These are phyloP conservation scores for Atherix ibis DNA, from an alignment of 2,888 invertebrate species.

Conservation along the genomic window DNA sequence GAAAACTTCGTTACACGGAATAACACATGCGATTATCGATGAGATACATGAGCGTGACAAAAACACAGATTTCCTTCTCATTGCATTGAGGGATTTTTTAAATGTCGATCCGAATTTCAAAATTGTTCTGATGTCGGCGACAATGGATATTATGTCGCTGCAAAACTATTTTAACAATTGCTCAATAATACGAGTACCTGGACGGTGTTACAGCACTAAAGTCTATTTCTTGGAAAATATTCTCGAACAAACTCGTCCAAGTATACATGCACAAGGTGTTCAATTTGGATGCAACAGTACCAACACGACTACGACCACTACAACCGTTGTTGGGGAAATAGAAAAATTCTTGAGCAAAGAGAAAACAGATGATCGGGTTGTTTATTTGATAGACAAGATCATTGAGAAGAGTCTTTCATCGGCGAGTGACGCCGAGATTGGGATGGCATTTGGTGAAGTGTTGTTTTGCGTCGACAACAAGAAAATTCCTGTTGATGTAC, in stretches of 20 bases:
- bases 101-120: constrained; percentile 50
- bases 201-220: constrained; percentile 57
- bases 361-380: no score
- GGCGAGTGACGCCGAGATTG: constrained; percentile 27
- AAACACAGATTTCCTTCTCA: constrained; percentile 81
- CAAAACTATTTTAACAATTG: constrained; percentile 69
- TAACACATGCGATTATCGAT: constrained; percentile 77
- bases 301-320: neutral
- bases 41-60: constrained; percentile 93
- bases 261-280: no score
- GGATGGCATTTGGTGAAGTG: constrained; percentile 57
- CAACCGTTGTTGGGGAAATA: neutral
- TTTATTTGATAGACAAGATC: no score
- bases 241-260: constrained; percentile 42
- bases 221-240: constrained; percentile 69
- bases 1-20: constrained; percentile 18
- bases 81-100: constrained; percentile 64
- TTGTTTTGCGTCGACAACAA: constrained; percentile 64
- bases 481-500: constrained; percentile 56
- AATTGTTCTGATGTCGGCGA: constrained; percentile 88
- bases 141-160: constrained; percentile 70
- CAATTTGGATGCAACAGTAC: constrained; percentile 23
- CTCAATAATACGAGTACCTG: constrained; percentile 61
- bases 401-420: neutral
- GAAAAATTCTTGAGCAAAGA: neutral